Base-by-base conservation (phyloP, 2,888 invertebrate species). In the Pantelozetes paolii region DNA sequence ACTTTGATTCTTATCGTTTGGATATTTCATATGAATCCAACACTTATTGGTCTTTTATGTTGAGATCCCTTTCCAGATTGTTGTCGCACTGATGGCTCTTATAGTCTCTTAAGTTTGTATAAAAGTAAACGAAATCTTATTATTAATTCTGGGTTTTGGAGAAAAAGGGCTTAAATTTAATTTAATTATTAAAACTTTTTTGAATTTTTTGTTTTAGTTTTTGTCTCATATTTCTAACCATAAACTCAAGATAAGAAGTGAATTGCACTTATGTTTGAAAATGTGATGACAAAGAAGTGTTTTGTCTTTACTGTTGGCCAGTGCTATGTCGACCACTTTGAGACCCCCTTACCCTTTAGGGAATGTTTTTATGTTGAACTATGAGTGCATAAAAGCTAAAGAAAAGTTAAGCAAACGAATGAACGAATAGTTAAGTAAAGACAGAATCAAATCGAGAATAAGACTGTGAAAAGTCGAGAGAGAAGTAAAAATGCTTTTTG, bases 41-140 rank as follows among this genome's bases (percentile, higher is more conserved):
- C 59, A 59, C 59, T 59, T 59, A 59, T 59, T 59, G 59, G 18
- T 1, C 28, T 59, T 59, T 59, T 59, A 59, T 59, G 59, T 59
- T 32, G 26, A 59, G 59, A 59, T 28, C 1, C 20, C 3, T 50
- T 20, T 50, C 20, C n/a, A 50, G 20, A 20, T n/a, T 50, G 50
- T 50, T 20, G n/a, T n/a, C 45, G n/a, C n/a, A n/a, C 18, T 18
- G 15, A 18, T 2, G 18, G 15, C 11, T n/a, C 20, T 20, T 50
- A 50, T 36, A 50, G n/a, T 20, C 20, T n/a, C n/a, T n/a, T n/a
- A n/a, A n/a, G n/a, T n/a, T n/a, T n/a, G n/a, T n/a, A n/a, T n/a
- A n/a, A n/a, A n/a, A 20, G n/a, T 6, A 9, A 18, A 45, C 45
- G n/a, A 18, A 50, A 50, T 50, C 50, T 50, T 20, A 18, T 50